These are phyloP conservation scores for Apostichopus leukothele DNA, from an alignment of 53 echinoderm and acorn worm genomes.

Conservation along the genomic window DNA sequence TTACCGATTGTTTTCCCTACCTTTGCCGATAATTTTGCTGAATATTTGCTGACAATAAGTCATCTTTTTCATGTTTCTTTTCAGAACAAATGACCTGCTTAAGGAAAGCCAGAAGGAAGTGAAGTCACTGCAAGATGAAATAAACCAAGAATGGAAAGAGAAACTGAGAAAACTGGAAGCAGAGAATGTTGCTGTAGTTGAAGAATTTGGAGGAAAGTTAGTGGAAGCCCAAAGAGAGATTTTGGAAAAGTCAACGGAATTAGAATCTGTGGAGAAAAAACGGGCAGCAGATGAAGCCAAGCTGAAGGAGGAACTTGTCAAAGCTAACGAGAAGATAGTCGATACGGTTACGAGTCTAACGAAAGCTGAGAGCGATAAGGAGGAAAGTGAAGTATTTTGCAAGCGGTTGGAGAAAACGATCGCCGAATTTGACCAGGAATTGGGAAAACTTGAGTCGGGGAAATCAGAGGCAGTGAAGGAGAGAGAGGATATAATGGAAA, in stretches of 20 bases:
- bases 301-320: slow-evolving; percentile 36
- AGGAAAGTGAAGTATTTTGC: background rate
- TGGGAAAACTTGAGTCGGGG: slow-evolving; percentile 44
- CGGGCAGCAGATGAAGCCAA: background rate
- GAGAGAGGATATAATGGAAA: slow-evolving; percentile 26
- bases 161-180: slow-evolving; percentile 66
- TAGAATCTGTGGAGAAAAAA: slow-evolving; percentile 28
- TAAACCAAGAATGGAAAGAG: slow-evolving; percentile 53
- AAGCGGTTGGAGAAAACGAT: slow-evolving; percentile 26
- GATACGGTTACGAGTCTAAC: background rate
- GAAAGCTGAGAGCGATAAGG: background rate
- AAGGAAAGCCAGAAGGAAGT: slow-evolving; percentile 50
- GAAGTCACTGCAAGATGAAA: slow-evolving; percentile 29
- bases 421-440: slow-evolving; percentile 49
- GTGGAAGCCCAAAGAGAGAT: slow-evolving; percentile 87
- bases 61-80: no score
- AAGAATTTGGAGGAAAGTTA: slow-evolving; percentile 83
- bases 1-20: no score
- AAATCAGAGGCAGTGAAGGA: slow-evolving; percentile 28
- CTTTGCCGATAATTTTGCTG: no score
- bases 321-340: slow-evolving; percentile 5
- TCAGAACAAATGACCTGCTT: background rate
- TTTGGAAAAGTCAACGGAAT: slow-evolving; percentile 62
- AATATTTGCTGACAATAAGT: no score
- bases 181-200: slow-evolving; percentile 57